Base-by-base conservation (phyloP, 1,140 invertebrate genomes). In the Littorina saxatilis region DNA sequence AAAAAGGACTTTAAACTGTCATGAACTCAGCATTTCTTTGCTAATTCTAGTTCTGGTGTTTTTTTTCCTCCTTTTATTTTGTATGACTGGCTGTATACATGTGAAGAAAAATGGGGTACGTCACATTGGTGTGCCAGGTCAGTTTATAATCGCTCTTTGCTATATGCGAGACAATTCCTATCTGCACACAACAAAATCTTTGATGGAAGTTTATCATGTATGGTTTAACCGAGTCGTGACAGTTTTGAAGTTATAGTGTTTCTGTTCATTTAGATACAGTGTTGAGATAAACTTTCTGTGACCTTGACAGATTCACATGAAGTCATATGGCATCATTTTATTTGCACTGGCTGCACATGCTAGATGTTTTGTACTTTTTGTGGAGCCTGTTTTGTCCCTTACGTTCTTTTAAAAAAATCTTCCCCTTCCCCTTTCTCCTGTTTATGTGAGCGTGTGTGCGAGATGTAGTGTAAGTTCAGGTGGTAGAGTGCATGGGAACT, bases 291-390 rank as follows among this genome's bases (percentile, higher is more conserved):
- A 5, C 7, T 61, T 61, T 13, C 58, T 13, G 27, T 61, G 23
- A 47, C 43, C 43, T 47, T 47, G 43, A 47, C 43, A 9, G 43
- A 47, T 47, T 17, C 43, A 47, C 17, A 17, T 47, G 5, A 47
- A 17, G 43, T 47, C 43, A 47, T n/a, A n/a, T 47, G 43, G 43
- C 17, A 47, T 17, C 43, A 47, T 5, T 61, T 61, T 23, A 29
- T 61, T 61, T 61, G 58, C 58, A 61, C 58, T 11, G 58, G 58
- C 58, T 61, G 58, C 58, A 61, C 23, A 23, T 29, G 58, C 58
- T 52, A 11, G n/a, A n/a, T 61, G 58, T 61, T 61, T 61, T 61
- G 58, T 61, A 61, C 58, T 61, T 61, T n/a, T 61, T 61, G 58
- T 61, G 58, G n/a, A 61, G 4, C 20, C 58, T 7, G 58, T 61